These are phyloP conservation scores for Limenitis arthemis DNA, from an alignment of 2,888 invertebrate species.

Conservation along the genomic window DNA sequence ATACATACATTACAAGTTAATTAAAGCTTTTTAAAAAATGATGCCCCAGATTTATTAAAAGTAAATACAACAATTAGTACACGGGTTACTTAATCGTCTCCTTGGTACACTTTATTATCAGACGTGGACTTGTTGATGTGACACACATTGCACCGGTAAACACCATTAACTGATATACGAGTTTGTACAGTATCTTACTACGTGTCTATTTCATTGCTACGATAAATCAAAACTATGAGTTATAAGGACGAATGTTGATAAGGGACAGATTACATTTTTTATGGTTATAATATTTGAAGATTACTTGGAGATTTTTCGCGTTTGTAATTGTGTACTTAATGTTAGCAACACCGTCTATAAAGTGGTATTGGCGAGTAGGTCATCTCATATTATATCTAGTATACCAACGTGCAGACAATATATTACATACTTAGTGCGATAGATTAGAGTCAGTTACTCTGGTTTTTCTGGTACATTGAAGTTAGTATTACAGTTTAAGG, in stretches of 20 bases:
- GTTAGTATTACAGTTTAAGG: too few relatives aligned
- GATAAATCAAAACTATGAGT: conserved; percentile 4
- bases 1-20: too few relatives aligned
- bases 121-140: conserved; percentile 54
- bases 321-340: too few relatives aligned
- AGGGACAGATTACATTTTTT: background rate
- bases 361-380: too few relatives aligned
- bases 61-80: background rate
- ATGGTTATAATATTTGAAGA: background rate
- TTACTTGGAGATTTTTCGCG: too few relatives aligned
- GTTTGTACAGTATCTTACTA: conserved; percentile 18
- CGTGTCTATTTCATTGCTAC: conserved; percentile 1
- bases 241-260: conserved; percentile 2
- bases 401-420: too few relatives aligned
- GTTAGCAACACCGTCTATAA: too few relatives aligned
- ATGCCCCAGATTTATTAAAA: background rate
- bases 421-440: too few relatives aligned
- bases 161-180: conserved; percentile 36
- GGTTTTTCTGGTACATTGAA: too few relatives aligned
- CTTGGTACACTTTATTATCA: conserved; percentile 68
- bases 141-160: conserved; percentile 58
- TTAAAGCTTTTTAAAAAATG: too few relatives aligned
- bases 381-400: too few relatives aligned
- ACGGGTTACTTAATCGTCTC: conserved; percentile 57
- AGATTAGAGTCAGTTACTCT: too few relatives aligned